Conservation (phyloP, 2,888 invertebrate genomes). For the Arrhopalites spinosus region DNA sequence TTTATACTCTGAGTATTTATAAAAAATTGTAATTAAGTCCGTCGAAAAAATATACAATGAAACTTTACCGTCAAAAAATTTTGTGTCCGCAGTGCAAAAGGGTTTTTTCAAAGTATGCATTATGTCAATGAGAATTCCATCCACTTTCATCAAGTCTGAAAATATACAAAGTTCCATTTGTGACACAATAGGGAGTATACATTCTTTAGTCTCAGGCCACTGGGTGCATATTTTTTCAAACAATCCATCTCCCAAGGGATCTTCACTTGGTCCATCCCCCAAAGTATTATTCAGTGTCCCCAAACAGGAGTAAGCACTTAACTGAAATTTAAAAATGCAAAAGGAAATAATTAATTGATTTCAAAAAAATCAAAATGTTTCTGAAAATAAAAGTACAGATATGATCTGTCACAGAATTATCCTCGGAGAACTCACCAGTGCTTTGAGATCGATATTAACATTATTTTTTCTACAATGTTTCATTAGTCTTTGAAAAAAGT, state of each 20-base stretch:
- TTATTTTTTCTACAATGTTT: slow-evolving; percentile 18
- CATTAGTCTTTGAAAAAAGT: not conserved
- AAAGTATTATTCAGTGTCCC: not conserved
- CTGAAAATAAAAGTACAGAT: not conserved
- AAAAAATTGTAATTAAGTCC: not conserved
- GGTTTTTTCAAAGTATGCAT: slow-evolving; percentile 1
- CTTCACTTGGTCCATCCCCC: not conserved
- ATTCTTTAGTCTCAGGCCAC: slow-evolving; percentile 6
- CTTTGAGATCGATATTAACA: slow-evolving; percentile 17
- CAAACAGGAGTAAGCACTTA: slow-evolving; percentile 6
- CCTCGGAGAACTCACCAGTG: slow-evolving; percentile 19
- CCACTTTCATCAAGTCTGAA: not conserved
- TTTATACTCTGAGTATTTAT: not conserved
- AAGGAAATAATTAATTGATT: slow-evolving; percentile 1
- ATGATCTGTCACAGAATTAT: not conserved
- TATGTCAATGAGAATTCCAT: slow-evolving; percentile 12
- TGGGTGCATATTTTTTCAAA: slow-evolving; percentile 15
- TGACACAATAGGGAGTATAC: slow-evolving; percentile 3
- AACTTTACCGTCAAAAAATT: slow-evolving; percentile 13
- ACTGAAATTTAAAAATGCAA: not conserved
- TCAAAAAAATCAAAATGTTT: not conserved
- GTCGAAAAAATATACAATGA: not conserved
- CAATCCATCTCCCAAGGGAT: not conserved
- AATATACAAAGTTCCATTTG: slow-evolving; percentile 25
- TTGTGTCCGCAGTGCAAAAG: slow-evolving; percentile 15